These are phyloP conservation scores for Gonatopus flavifemur DNA, from an alignment of 1,140 invertebrate species.

Conservation along the genomic window DNA sequence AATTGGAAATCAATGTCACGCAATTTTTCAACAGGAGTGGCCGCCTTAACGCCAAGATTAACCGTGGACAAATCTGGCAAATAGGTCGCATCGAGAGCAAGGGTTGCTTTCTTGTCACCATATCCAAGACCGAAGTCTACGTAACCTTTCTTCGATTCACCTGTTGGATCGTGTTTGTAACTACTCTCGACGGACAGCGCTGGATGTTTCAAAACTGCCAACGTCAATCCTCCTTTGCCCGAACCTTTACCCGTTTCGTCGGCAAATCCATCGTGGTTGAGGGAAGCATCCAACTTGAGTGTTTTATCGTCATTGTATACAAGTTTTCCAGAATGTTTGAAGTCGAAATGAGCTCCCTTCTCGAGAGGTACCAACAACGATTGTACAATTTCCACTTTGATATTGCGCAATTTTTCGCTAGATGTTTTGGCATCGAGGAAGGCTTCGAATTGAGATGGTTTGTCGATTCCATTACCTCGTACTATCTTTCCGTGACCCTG, in stretches of 20 bases:
- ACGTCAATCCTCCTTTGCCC: slow-evolving; percentile 4
- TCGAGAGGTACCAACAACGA: slow-evolving; percentile 27
- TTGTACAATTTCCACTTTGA: slow-evolving; percentile 43
- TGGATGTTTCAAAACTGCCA: slow-evolving; percentile 17
- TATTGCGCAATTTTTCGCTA: slow-evolving; percentile 57
- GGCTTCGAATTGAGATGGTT: slow-evolving; percentile 49
- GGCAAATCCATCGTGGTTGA: slow-evolving; percentile 24
- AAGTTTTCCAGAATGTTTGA: slow-evolving; percentile 27
- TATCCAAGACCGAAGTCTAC: slow-evolving; percentile 26
- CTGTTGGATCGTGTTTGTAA: slow-evolving; percentile 50
- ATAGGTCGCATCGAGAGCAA: slow-evolving; percentile 24
- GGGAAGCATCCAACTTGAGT: slow-evolving; percentile 39
- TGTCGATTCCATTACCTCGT: slow-evolving; percentile 32
- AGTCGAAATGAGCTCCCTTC: slow-evolving; percentile 28
- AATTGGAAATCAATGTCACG: slow-evolving; percentile 61
- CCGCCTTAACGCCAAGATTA: slow-evolving; percentile 27
- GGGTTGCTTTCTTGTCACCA: slow-evolving; percentile 30
- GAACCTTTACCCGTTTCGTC: slow-evolving; percentile 9
- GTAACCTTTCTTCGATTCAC: slow-evolving; percentile 41
- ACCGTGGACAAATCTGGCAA: slow-evolving; percentile 24
- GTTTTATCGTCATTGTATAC: slow-evolving; percentile 62
- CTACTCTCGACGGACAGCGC: slow-evolving; percentile 38
- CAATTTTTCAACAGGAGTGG: slow-evolving; percentile 56
- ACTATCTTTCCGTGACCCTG: slow-evolving; percentile 53
- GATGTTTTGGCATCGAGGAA: slow-evolving; percentile 54